Evolutionary conservation across 2,113 vertebrate species (phyloP).

Genomic region (Tenebrosternarchus preto): DNA sequence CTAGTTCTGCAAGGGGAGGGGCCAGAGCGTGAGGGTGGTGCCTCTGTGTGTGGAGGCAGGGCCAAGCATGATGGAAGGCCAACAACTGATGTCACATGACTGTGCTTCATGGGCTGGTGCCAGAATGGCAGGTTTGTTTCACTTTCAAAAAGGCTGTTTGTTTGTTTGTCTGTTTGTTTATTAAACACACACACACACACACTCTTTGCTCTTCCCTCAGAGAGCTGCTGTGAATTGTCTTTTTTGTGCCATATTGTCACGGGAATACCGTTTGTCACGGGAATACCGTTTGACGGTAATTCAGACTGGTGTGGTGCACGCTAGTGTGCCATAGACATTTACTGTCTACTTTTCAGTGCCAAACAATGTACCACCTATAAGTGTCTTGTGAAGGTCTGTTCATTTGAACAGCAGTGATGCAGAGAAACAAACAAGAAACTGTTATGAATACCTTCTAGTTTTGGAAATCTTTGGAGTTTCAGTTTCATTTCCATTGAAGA

Average conservation of each 20-base stretch:
- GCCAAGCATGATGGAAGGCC: conserved; percentile 47
- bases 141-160: no score
- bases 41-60: conserved; percentile 52
- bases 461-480: no score
- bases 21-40: not conserved
- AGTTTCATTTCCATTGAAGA: no score
- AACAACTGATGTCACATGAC: conserved; percentile 47
- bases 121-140: conserved; percentile 67
- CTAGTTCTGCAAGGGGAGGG: not conserved
- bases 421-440: no score
- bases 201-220: not conserved
- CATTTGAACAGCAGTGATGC: no score
- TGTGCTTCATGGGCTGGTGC: no score
- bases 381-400: no score
- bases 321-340: not conserved
- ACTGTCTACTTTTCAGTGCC: not conserved
- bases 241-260: not conserved
- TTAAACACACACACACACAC: no score
- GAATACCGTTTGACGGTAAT: not conserved
- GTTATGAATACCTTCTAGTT: no score
- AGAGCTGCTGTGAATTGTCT: not conserved
- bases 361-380: not conserved
- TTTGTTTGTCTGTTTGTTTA: no score
- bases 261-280: no score
- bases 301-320: not conserved